Evolutionary conservation across 2,113 vertebrate species (phyloP).

Genomic region (Apistogramma diplotaenia): DNA sequence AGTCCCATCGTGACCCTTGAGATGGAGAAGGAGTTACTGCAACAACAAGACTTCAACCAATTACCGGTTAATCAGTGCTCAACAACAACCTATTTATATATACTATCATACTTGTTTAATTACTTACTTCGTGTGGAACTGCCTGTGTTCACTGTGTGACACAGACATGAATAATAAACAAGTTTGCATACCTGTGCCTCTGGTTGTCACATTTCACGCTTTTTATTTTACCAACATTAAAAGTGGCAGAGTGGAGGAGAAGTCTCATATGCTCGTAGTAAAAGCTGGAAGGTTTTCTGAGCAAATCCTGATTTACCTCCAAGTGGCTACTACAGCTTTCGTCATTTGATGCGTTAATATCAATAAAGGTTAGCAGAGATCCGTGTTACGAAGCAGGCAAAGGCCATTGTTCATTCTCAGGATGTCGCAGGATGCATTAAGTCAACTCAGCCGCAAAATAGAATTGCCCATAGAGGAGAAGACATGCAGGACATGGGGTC

Average conservation of each 20-base stretch:
- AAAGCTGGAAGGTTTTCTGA: background rate
- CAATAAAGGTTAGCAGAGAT: constrained; percentile 76
- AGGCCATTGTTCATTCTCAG: constrained; percentile 75
- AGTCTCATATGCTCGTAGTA: background rate
- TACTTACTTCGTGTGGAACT: background rate
- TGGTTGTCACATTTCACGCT: background rate
- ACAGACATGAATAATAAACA: background rate
- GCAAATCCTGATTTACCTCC: constrained; percentile 19
- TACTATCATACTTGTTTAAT: background rate
- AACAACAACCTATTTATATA: background rate
- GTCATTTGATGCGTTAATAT: constrained; percentile 64
- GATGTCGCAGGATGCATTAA: constrained; percentile 57
- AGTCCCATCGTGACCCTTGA: background rate
- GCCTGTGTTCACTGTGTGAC: background rate
- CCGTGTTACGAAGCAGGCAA: constrained; percentile 77
- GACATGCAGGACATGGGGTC: background rate
- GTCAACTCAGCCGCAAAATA: constrained; percentile 50
- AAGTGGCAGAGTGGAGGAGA: background rate
- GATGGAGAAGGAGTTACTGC: background rate
- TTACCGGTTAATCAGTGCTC: background rate
- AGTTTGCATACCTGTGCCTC: background rate
- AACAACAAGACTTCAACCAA: background rate
- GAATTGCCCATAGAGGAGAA: constrained; percentile 11
- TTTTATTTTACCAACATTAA: background rate
- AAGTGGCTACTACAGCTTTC: constrained; percentile 33